These are phyloP conservation scores for Polyploca ridens DNA, from an alignment of 2,888 invertebrate species.

Conservation along the genomic window DNA sequence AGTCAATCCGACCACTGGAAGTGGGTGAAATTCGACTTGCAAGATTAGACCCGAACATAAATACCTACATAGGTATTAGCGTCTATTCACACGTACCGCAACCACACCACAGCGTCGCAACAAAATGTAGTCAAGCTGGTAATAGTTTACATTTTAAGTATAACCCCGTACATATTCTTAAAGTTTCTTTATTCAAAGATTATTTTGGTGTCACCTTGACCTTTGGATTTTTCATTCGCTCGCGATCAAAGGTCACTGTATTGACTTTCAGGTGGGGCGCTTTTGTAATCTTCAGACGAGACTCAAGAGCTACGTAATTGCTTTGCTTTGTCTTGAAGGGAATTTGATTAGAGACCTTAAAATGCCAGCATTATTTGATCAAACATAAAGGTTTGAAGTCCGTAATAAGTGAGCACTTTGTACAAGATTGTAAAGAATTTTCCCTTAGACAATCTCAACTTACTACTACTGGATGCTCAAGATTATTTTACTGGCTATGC, in stretches of 20 bases:
- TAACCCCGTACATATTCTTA: neutral
- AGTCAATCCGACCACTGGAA: no score
- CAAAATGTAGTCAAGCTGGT: no score
- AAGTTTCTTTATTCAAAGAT: no score
- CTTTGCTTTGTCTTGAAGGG: neutral
- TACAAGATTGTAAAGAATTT: neutral
- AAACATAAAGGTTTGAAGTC: neutral
- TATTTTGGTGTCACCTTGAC: constrained; percentile 31
- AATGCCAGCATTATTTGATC: neutral
- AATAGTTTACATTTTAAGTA: no score
- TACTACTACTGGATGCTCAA: no score
- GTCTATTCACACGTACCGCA: no score
- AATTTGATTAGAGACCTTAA: neutral
- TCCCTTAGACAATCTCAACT: neutral
- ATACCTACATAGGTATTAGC: no score
- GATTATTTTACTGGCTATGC: no score
- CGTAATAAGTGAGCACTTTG: neutral
- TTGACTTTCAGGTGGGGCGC: constrained; percentile 18
- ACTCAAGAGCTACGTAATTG: constrained; percentile 5
- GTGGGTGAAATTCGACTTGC: no score
- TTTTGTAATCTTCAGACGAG: constrained; percentile 12
- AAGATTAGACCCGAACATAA: no score
- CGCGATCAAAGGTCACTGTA: constrained; percentile 27
- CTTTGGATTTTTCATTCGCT: constrained; percentile 19
- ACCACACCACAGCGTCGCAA: no score